A percentile compares a stretch with the other conserved stretches of the same genome.
phyloP scores from a whole-genome alignment of 37 sponge, comb jelly and placozoan genomes.

The Diacarnus erythraeanus region DNA sequence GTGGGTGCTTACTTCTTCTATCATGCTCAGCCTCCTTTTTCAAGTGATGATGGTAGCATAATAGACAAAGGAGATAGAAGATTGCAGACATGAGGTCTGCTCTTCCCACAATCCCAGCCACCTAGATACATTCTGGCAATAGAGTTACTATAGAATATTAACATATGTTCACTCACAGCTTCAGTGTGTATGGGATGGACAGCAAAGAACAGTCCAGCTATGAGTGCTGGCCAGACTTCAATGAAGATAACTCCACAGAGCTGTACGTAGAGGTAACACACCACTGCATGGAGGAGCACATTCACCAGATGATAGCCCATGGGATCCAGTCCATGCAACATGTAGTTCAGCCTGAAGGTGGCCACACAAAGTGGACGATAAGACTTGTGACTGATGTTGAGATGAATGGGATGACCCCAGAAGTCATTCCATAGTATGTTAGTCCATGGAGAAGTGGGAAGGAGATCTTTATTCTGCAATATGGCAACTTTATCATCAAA shows the following conservation, averaged over 20 bases:
- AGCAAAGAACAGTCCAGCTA: slow-evolving; percentile 76
- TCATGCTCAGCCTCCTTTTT: too few species aligned
- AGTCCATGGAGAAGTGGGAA: slow-evolving; percentile 39
- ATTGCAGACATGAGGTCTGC: slow-evolving; percentile 82
- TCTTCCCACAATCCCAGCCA: slow-evolving; percentile 93
- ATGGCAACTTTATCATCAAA: slow-evolving; percentile 87
- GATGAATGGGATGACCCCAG: slow-evolving; percentile 93
- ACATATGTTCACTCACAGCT: slow-evolving; percentile 55
- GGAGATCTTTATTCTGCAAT: slow-evolving; percentile 73
- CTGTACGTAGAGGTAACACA: slow-evolving; percentile 72
- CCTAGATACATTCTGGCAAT: too few species aligned
- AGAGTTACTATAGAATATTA: too few species aligned
- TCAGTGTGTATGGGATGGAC: slow-evolving; percentile 70
- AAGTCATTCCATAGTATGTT: slow-evolving; percentile 86
- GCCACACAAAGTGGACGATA: slow-evolving; percentile 89
- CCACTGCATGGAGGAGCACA: slow-evolving; percentile 80
- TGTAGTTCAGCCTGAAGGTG: slow-evolving; percentile 86
- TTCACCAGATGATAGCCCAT: slow-evolving; percentile 92
- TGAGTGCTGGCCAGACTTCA: slow-evolving; percentile 50
- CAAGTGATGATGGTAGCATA: slow-evolving; percentile 43
- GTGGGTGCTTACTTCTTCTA: too few species aligned
- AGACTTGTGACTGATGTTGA: slow-evolving; percentile 80
- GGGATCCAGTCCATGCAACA: slow-evolving; percentile 77
- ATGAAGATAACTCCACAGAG: slow-evolving; percentile 54
- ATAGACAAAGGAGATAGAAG: slow-evolving; percentile 73